Base-by-base conservation (phyloP, 1,140 invertebrate species). In the Tribolium madens region DNA sequence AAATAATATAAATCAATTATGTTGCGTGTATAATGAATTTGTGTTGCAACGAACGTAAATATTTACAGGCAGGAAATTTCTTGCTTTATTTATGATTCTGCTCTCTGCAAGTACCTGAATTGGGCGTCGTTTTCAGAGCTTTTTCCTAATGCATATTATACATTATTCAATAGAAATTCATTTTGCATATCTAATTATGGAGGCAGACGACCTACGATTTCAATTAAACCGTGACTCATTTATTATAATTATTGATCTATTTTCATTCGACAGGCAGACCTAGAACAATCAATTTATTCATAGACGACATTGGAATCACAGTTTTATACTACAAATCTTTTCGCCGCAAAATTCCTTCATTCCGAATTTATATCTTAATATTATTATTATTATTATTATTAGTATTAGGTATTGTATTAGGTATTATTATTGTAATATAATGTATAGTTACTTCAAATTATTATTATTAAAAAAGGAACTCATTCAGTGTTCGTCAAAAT, bases 21-120 rank as follows among this genome's bases (percentile, higher is more conserved):
- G 26, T 64, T 64, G 57, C 57, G 57, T 64, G 57, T 64, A 64
- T 64, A 64, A 64, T 64, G 68, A 71, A 71, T 71, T 71, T 71
- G 47, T 71, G 47, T 71, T 47, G 68, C 68, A 71, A 71, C 15
- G 36, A 71, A 47, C 47, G 68, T 47, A 64, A 64, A 64, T 64
- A 64, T 64, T 64, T 64, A 64, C 57, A 64, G 57, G 57, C 57
- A 64, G 57, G 57, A 64, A 64, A 64, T 64, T 64, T 64, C 57
- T 64, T 33, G 57, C 21, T 33, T 64, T 64, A 64, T 64, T 64
- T 64, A 64, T 64, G 57, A 13, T 64, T 64, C 26, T 64, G 57
- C 36, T 4, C 14, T 57, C n/a, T 33, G 12, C 57, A 64, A 64
- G 57, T 64, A 64, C 57, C 26, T 64, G 57, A 64, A 64, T 64